phyloP scores from a whole-genome alignment of 2,888 invertebrate genomes.

The Drosophila bunnanda region DNA sequence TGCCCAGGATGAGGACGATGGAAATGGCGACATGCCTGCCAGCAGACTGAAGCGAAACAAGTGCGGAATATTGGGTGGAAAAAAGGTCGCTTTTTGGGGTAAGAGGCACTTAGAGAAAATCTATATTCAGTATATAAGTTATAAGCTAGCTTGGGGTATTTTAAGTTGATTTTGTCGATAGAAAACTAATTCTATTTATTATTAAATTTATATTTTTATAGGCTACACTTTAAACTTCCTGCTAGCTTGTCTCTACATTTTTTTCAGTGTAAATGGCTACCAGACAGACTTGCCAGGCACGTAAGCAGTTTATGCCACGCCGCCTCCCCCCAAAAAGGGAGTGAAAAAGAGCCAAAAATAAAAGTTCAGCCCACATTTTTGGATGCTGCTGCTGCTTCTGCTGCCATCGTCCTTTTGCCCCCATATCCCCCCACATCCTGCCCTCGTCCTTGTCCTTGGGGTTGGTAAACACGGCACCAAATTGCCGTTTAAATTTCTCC shows the following conservation, averaged over 20 bases:
- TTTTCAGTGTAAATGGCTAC: slow-evolving; percentile 5
- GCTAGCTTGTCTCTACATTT: not conserved
- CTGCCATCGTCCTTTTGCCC: slow-evolving; percentile 53
- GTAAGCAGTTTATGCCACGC: slow-evolving; percentile 69
- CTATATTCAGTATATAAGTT: no score
- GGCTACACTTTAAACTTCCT: no score
- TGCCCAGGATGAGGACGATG: slow-evolving; percentile 65
- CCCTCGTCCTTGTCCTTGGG: slow-evolving; percentile 64
- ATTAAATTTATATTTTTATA: no score
- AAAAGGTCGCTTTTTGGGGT: slow-evolving; percentile 12
- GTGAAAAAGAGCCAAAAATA: slow-evolving; percentile 48
- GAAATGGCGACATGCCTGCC: slow-evolving; percentile 49
- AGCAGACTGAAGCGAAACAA: slow-evolving; percentile 34
- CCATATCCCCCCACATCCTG: not conserved
- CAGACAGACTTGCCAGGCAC: slow-evolving; percentile 62
- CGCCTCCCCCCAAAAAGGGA: slow-evolving; percentile 1
- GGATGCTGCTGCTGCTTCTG: slow-evolving; percentile 54
- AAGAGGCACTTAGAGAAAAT: slow-evolving; percentile 1
- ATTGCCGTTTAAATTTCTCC: slow-evolving; percentile 81
- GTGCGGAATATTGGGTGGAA: slow-evolving; percentile 36
- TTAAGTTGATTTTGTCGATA: not conserved
- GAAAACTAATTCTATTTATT: no score
- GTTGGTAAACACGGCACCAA: slow-evolving; percentile 79
- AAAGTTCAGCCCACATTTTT: slow-evolving; percentile 57
- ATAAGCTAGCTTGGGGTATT: not conserved